Percentiles rank a stretch among this genome's conserved stretches.
Conservation (phyloP, 1,140 invertebrate species). For the Physella acuta region DNA sequence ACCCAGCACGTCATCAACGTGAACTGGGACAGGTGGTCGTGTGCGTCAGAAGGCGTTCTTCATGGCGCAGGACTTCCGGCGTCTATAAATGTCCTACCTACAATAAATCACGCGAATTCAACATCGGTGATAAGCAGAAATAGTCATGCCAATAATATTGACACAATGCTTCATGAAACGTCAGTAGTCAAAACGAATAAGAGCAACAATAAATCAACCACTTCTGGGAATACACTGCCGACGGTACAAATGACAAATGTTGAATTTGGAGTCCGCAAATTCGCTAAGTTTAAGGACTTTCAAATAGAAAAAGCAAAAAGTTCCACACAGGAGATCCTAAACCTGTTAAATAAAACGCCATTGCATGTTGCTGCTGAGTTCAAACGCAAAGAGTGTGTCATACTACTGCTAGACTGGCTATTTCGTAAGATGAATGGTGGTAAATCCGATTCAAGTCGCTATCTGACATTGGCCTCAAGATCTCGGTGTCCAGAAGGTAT, state of each 20-base stretch:
- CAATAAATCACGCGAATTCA: no score
- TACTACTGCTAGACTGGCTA: background rate
- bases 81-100: background rate
- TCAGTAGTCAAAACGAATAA: no score
- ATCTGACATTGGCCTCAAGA: conserved; percentile 8
- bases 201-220: no score
- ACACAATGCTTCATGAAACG: no score
- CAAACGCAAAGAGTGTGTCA: conserved; percentile 13
- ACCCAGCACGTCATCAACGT: background rate
- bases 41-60: background rate
- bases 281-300: conserved; percentile 13
- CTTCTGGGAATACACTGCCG: no score
- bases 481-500: conserved; percentile 12
- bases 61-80: background rate
- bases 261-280: conserved; percentile 1
- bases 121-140: no score
- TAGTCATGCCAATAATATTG: no score
- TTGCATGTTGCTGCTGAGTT: background rate
- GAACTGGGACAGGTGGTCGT: background rate
- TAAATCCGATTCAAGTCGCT: background rate
- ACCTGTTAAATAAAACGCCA: conserved; percentile 2
- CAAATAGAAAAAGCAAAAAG: background rate
- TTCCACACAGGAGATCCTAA: background rate
- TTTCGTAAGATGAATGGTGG: background rate
- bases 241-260: no score